Percentiles rank a stretch among this genome's conserved stretches.
phyloP scores from a whole-genome alignment of 2,888 invertebrate species.

The Drosophila vallismaia region DNA sequence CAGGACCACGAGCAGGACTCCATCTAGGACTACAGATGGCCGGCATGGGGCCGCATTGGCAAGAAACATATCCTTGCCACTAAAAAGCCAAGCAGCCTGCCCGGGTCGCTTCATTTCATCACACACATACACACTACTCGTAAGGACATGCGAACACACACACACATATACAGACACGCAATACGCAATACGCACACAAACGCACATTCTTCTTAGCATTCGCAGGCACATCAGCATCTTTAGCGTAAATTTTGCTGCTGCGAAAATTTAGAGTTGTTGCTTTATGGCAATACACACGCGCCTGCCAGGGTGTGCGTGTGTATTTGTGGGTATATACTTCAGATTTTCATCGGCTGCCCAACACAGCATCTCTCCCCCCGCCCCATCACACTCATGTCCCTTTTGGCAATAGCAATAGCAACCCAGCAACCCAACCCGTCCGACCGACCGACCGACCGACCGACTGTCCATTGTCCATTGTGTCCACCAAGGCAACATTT shows the following conservation, averaged over 20 bases:
- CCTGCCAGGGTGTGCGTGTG: conserved; percentile 26
- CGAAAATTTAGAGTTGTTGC: conserved; percentile 74
- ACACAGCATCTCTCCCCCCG: conserved; percentile 3
- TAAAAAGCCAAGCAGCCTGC: conserved; percentile 58
- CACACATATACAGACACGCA: conserved; percentile 19
- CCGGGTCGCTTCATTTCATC: conserved; percentile 52
- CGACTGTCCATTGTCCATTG: conserved; percentile 57
- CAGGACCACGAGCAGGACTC: conserved; percentile 7
- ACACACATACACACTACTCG: conserved; percentile 22
- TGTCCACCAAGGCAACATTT: conserved; percentile 76
- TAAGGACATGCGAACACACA: conserved; percentile 18
- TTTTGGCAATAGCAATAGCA: conserved; percentile 16
- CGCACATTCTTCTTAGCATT: conserved; percentile 51
- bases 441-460: conserved; percentile 38
- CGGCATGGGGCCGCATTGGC: conserved; percentile 47
- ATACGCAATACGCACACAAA: conserved; percentile 32
- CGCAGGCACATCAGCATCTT: conserved; percentile 60
- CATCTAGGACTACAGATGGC: conserved; percentile 35
- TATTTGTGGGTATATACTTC: conserved; percentile 61
- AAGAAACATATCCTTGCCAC: conserved; percentile 49
- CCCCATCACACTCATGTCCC: conserved; percentile 3
- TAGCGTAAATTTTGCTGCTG: conserved; percentile 74
- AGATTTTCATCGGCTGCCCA: conserved; percentile 68
- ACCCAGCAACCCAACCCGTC: conserved; percentile 4
- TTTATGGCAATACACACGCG: conserved; percentile 67